Percentiles rank a stretch among this genome's conserved stretches.
Evolutionary conservation across 2,113 vertebrate genomes (phyloP).

Genomic region (Albula glossodonta): DNA sequence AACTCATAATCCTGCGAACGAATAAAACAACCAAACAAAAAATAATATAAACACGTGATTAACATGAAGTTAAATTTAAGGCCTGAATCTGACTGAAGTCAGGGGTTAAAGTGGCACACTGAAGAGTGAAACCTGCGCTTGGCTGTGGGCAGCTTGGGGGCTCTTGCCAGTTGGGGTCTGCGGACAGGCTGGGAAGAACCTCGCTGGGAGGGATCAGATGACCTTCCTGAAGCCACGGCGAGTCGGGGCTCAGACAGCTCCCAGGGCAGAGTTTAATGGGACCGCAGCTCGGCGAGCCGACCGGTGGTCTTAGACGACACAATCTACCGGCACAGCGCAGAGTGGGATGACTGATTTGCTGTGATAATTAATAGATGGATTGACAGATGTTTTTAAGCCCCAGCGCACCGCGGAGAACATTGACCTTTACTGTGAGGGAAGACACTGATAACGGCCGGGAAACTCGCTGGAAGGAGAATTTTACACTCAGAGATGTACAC

Average conservation of each 20-base stretch:
- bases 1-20: too few relatives aligned
- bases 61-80: too few relatives aligned
- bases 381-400: constrained; percentile 30
- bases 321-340: background rate
- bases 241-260: background rate
- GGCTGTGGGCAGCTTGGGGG: too few relatives aligned
- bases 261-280: background rate
- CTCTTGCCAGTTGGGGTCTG: too few relatives aligned
- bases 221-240: background rate
- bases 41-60: too few relatives aligned
- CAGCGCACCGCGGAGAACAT: constrained; percentile 19
- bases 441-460: background rate
- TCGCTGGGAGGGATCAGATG: background rate
- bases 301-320: background rate
- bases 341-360: background rate
- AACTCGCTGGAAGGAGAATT: background rate
- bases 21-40: too few relatives aligned
- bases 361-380: constrained; percentile 24
- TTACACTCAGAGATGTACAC: background rate
- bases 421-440: constrained; percentile 35
- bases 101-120: too few relatives aligned
- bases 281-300: background rate
- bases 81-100: too few relatives aligned
- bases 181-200: too few relatives aligned
- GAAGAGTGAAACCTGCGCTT: too few relatives aligned